Conservation (phyloP, 2,888 invertebrate genomes). For the Nezara viridula region DNA sequence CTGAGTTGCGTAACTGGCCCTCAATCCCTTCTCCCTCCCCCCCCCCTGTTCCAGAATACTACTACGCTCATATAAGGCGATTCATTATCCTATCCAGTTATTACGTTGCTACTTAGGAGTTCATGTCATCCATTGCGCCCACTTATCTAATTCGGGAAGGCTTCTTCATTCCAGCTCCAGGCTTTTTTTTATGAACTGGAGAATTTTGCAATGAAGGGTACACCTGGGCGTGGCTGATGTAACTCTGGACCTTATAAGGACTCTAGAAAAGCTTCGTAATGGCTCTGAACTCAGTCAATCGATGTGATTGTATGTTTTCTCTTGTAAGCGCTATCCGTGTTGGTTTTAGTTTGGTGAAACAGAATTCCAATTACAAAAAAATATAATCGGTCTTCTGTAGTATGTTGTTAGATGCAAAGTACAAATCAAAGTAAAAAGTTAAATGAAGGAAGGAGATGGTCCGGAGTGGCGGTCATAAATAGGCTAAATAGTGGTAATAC, state of each 20-base stretch:
- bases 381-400: too few relatives aligned
- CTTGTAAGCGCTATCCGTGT: not conserved
- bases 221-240: not conserved
- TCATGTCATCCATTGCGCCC: not conserved
- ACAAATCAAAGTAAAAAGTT: too few relatives aligned
- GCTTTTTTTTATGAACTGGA: not conserved
- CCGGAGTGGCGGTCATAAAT: too few relatives aligned
- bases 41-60: not conserved
- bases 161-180: slow-evolving; percentile 2
- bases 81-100: slow-evolving; percentile 26
- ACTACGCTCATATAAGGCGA: slow-evolving; percentile 15
- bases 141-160: not conserved
- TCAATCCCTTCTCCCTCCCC: not conserved
- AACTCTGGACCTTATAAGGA: not conserved
- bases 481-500: too few relatives aligned
- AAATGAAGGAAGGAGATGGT: too few relatives aligned
- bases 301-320: not conserved
- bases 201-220: not conserved
- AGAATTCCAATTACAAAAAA: too few relatives aligned
- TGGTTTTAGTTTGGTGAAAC: not conserved
- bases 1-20: not conserved
- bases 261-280: not conserved
- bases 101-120: not conserved
- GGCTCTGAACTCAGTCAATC: not conserved
- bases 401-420: too few relatives aligned